Evolutionary conservation across 2,888 invertebrate genomes (phyloP), one percentile per base, ranked within the genome.

Genomic region (Dicranocentrus wangi): DNA sequence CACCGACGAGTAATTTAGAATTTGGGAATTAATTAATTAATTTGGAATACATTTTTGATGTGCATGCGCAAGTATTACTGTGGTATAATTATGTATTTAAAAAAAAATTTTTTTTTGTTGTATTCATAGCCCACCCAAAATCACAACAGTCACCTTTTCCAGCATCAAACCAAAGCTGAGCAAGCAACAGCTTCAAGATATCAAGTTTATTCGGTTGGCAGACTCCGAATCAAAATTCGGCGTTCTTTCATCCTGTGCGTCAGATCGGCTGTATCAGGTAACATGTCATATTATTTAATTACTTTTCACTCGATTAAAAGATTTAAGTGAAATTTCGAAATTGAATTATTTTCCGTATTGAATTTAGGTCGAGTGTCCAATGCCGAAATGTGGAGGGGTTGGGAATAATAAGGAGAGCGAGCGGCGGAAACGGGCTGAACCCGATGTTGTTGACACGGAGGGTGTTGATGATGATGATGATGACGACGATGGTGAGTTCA

Each of bases 351-450:
- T 7, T 32, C 32, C 32, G 3, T 32, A 21, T n/a, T 53, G 21
- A 13, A 60, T 32, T 3, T 17, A 70, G 28, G 66, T 81, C 13
- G 28, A 53, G 19, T 81, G 80, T 39, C 80, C 80, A 1, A 8
- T 39, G 0, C 80, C 80, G 0, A 66, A 73, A 27, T 81, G 80
- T 27, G 80, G 80, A 32, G 80, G 73, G 1, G 8, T 42, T 23
- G 80, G 73, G 1, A 60, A 61, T n/a, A 13, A 32, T n/a, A 21
- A 8, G 0, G n/a, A 28, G 53, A 1, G 47, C 5, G 19, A 23
- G 3, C 13, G 19, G 19, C 39, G 76, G 21, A 27, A n/a, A 43
- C 51, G 66, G n/a, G n/a, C n/a, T n/a, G n/a, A n/a, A n/a, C n/a
- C n/a, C n/a, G n/a, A n/a, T n/a, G n/a, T n/a, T n/a, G n/a, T n/a